These are phyloP conservation scores for Isaurus tuberculatus DNA, from an alignment of 92 coral and sea anemone species.

Conservation along the genomic window DNA sequence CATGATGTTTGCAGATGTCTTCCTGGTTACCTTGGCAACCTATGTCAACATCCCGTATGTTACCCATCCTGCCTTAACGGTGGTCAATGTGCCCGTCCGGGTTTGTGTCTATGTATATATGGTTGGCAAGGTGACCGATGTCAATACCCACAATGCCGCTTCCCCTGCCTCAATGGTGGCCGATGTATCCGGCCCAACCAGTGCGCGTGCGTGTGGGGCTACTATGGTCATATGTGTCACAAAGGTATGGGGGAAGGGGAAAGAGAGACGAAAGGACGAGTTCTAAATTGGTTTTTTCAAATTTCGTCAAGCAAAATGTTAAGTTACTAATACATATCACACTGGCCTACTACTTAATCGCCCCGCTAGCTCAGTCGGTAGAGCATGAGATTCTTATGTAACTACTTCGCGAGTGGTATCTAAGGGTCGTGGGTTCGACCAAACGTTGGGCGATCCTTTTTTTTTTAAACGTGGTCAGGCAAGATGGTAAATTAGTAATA, in stretches of 20 bases:
- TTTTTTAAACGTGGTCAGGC: no score
- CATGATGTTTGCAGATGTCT: slow-evolving; percentile 74
- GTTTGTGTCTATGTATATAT: slow-evolving; percentile 80
- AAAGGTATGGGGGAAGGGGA: no score
- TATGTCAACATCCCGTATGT: slow-evolving; percentile 81
- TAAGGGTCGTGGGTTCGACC: no score
- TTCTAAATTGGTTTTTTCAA: no score
- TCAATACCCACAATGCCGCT: slow-evolving; percentile 69
- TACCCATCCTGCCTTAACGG: slow-evolving; percentile 82
- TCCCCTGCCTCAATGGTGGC: slow-evolving; percentile 81
- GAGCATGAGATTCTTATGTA: slow-evolving; percentile 99
- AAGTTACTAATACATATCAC: no score
- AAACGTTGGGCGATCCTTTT: no score
- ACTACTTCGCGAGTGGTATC: no score
- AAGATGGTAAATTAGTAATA: no score
- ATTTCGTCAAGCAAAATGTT: no score
- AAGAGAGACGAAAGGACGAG: no score
- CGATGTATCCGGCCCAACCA: slow-evolving; percentile 85
- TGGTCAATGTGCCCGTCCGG: slow-evolving; percentile 84
- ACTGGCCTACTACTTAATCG: no score
- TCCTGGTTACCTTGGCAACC: slow-evolving; percentile 77
- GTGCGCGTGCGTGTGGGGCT: slow-evolving; percentile 90
- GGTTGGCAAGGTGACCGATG: slow-evolving; percentile 84
- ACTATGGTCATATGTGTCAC: slow-evolving; percentile 84
- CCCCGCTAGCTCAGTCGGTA: slow-evolving; percentile 99